Evolutionary conservation across 2,113 vertebrate species (phyloP), one percentile per base, ranked within the genome.

Genomic region (Spea bombifrons): DNA sequence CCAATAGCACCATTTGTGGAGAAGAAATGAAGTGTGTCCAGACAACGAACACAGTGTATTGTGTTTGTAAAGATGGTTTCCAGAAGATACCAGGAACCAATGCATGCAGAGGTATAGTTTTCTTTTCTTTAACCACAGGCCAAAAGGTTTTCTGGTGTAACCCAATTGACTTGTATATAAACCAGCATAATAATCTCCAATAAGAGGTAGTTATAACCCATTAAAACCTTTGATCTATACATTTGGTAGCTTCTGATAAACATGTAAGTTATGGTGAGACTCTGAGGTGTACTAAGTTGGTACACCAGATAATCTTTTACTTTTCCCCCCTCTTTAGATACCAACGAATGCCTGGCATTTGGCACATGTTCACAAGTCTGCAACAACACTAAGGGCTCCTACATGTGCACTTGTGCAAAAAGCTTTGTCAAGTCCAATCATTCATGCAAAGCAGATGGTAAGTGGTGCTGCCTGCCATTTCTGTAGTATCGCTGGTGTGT

Each of bases 321-420:
- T 30, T 30, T 53, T 53, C 46, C 67, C 30, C 72, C 44, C 59
- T 0, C 82, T 76, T 30, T 86, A 99, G 97, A 99, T 57, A 88
- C 95, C 84, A 97, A 99, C 0, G 97, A 99, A 86, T 99, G 97
- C 86, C 86, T 91, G 70, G 91, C 89, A 76, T 98, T 98, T 0
- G 96, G 95, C 15, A 88, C 92, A 64, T 99, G 97, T 86, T 98
- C 97, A 0, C 97, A 99, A 74, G 89, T 97, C 81, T 99, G 97
- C 87, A 98, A 99, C 91, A 99, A 98, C 88, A 98, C 96, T 78
- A 98, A 98, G 86, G 97, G 97, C 47, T 92, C 96, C 52, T 88
- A 96, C 52, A 85, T 98, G 83, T 99, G 97, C 88, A 98, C 92
- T 89, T 98, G 97, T 0, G 89, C 94, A 48, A 96, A 96, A 75